Base-by-base conservation (phyloP, 2,113 vertebrate genomes). In the Sinocyclocheilus maitianheensis region DNA sequence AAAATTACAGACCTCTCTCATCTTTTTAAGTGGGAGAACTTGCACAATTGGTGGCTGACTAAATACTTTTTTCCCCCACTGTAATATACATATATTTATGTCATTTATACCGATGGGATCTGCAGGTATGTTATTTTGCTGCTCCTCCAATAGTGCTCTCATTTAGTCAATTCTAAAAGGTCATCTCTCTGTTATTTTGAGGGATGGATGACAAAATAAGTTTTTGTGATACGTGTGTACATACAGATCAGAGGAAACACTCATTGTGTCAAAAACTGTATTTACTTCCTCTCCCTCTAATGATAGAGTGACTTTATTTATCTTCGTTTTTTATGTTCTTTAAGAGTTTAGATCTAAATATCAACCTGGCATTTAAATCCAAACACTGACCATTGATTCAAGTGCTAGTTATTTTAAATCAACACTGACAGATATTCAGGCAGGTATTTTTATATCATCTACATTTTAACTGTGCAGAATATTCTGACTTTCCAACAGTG, bases 131-230 rank as follows among this genome's bases (percentile, higher is more conserved):
- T 53, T 88, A 53, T 83, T 78, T 76, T 77, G 83, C 87, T 82
- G 34, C 79, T 65, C 62, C 63, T 58, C 22, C 11, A 65, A 40
- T 76, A 22, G 65, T 79, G 48, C 67, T 84, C 16, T 72, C 11
- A 11, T 86, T 60, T 58, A 60, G 83, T 83, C 81, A 80, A n/a
- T 65, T 58, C 22, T 55, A 43, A 40, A 69, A 72, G 43, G n/a
- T 65, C 7, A 63, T 90, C 89, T 90, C 89, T 88, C 89, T 88
- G 87, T 90, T 90, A 85, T 83, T 90, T 88, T 90, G 89, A 90
- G 89, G 75, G 89, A 90, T 62, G 30, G 72, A 69, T 53, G 63
- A 46, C 72, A 85, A 69, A 72, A 74, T 43, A 2, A 13, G 5
- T 83, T 51, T 34, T n/a, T 63, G 53, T 34, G 14, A 26, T 78